These are phyloP conservation scores for Enteromius paludinosus DNA, from an alignment of 2,797 vertebrate species.

Conservation along the genomic window DNA sequence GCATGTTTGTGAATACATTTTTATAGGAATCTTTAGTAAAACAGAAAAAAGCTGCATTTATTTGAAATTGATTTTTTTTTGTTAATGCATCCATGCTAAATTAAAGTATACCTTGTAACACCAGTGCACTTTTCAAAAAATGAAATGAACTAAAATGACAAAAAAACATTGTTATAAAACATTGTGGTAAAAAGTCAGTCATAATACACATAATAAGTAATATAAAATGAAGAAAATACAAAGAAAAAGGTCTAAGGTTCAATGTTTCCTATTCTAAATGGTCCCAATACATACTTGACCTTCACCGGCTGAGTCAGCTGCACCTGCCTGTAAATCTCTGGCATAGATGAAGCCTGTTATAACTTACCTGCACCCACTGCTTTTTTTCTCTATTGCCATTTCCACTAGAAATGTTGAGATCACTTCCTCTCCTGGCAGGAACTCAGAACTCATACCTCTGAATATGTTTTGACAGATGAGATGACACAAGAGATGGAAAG, in stretches of 20 bases:
- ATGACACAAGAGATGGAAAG: slow-evolving; percentile 17
- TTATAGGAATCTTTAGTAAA: background rate
- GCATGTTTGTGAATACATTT: background rate
- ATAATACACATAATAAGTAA: background rate
- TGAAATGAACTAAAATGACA: background rate
- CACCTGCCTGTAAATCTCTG: slow-evolving; percentile 13
- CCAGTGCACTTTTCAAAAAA: background rate
- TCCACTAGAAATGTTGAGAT: slow-evolving; percentile 61
- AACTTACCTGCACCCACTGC: background rate
- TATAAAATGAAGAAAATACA: background rate
- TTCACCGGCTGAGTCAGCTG: slow-evolving; percentile 3
- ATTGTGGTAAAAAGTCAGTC: background rate
- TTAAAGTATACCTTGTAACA: background rate
- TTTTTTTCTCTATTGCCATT: slow-evolving; percentile 31
- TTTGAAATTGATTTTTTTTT: too few species aligned
- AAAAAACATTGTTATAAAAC: background rate
- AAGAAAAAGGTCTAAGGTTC: background rate
- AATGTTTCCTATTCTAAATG: background rate
- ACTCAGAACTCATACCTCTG: slow-evolving; percentile 66
- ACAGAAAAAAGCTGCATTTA: background rate
- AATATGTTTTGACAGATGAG: slow-evolving; percentile 44
- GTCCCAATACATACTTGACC: background rate
- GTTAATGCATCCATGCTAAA: background rate
- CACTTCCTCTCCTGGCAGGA: slow-evolving; percentile 68
- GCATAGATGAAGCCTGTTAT: slow-evolving; percentile 24